phyloP scores from a whole-genome alignment of 1,140 invertebrate genomes.

The Ceratosolen fusciceps region DNA sequence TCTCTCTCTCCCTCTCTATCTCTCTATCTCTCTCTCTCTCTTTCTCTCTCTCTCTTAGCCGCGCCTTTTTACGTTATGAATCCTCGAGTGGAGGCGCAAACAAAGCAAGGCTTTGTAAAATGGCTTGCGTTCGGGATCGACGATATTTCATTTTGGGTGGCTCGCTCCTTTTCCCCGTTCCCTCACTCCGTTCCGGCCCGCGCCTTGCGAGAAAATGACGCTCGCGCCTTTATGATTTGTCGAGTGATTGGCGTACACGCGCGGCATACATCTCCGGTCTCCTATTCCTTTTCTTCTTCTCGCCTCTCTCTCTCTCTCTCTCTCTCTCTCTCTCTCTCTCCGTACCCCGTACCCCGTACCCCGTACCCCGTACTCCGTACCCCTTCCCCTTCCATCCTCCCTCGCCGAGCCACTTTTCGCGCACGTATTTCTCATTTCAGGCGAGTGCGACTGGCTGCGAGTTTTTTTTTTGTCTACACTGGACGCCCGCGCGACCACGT shows the following conservation, averaged over 20 bases:
- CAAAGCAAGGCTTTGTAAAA: constrained; percentile 42
- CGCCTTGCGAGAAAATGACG: constrained; percentile 10
- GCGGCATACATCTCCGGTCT: constrained; percentile 5
- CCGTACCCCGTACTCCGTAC: too few species aligned
- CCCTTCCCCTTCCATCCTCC: too few species aligned
- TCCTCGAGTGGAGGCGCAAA: constrained; percentile 42
- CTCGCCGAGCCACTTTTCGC: too few species aligned
- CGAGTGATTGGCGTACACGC: constrained; percentile 26
- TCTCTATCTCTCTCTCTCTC: not conserved
- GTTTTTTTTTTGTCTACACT: not conserved
- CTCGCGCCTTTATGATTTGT: constrained; percentile 25
- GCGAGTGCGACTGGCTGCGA: constrained; percentile 23
- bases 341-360: too few species aligned
- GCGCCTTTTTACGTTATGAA: constrained; percentile 35
- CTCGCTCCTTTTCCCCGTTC: not conserved
- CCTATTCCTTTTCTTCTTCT: constrained; percentile 14
- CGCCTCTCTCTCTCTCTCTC: not conserved
- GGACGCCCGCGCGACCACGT: not conserved
- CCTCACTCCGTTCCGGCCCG: not conserved
- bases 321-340: too few species aligned
- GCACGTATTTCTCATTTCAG: constrained; percentile 11
- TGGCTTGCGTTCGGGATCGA: constrained; percentile 3
- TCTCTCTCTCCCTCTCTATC: constrained; percentile 1
- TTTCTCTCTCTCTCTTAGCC: not conserved
- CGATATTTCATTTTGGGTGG: constrained; percentile 37